These are phyloP conservation scores for Capreolus pygargus DNA, from an alignment of 2,113 vertebrate genomes.

Conservation along the genomic window DNA sequence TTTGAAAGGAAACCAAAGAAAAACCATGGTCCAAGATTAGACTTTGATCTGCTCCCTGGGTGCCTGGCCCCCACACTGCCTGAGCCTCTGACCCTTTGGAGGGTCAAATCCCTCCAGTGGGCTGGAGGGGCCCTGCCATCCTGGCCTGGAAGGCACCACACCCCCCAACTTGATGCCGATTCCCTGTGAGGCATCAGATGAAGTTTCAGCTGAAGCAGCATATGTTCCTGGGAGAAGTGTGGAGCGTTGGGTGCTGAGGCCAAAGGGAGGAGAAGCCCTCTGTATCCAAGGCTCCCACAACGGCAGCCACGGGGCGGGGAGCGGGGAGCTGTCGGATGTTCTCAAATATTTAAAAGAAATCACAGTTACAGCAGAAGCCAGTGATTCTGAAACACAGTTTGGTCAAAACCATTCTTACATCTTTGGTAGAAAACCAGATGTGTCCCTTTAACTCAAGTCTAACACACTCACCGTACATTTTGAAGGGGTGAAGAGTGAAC, in stretches of 20 bases:
- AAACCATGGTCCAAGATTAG: background rate
- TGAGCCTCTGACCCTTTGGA: background rate
- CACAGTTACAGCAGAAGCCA: background rate
- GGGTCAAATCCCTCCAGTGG: too few species aligned
- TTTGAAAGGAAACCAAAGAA: background rate
- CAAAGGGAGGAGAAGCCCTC: background rate
- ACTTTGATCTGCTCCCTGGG: accelerated
- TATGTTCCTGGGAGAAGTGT: background rate
- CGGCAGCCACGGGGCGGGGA: accelerated
- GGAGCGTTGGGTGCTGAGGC: accelerated
- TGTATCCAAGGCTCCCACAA: background rate
- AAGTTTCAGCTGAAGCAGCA: background rate
- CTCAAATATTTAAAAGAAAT: background rate
- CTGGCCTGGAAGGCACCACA: background rate
- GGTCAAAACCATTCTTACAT: accelerated
- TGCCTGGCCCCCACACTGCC: accelerated
- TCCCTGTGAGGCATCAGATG: background rate
- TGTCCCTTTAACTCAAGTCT: background rate
- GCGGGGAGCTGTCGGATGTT: accelerated
- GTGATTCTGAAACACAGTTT: accelerated
- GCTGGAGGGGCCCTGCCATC: background rate
- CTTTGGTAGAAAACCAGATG: background rate
- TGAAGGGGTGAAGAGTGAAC: accelerated
- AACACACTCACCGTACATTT: accelerated
- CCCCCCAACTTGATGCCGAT: accelerated